Evolutionary conservation across 1,140 invertebrate genomes (phyloP).

Genomic region (Epicauta chinensis): DNA sequence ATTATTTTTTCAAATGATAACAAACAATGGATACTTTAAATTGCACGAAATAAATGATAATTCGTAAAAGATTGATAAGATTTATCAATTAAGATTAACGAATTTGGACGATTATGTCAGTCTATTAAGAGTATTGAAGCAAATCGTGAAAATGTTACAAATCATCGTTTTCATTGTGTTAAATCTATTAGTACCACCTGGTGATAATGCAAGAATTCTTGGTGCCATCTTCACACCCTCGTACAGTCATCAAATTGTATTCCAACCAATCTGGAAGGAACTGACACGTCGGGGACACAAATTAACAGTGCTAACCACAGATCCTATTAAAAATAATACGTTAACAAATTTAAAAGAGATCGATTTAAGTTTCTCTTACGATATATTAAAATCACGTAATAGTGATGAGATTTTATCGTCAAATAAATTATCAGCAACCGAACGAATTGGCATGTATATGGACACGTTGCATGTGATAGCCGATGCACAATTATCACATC

Average conservation of each 20-base stretch:
- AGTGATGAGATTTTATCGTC: conserved; percentile 23
- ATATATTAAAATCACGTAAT: conserved; percentile 20
- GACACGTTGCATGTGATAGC: conserved; percentile 7
- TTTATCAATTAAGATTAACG: too few relatives aligned
- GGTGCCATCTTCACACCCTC: conserved; percentile 17
- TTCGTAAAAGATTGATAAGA: too few relatives aligned
- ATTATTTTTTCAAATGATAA: too few relatives aligned
- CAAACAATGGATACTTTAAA: too few relatives aligned
- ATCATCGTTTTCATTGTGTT: too few relatives aligned
- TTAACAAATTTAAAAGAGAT: conserved; percentile 30
- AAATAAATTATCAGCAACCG: background rate
- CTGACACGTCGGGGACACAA: conserved; percentile 37
- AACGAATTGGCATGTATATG: conserved; percentile 13
- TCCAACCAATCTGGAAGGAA: conserved; percentile 25
- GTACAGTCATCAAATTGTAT: conserved; percentile 25
- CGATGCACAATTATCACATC: conserved; percentile 19
- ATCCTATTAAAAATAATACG: conserved; percentile 21
- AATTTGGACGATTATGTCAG: too few relatives aligned
- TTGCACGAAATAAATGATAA: too few relatives aligned
- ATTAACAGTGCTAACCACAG: conserved; percentile 36
- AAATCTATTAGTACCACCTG: too few relatives aligned
- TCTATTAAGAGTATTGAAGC: too few relatives aligned
- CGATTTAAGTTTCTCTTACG: conserved; percentile 25
- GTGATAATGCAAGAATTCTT: conserved; percentile 21
- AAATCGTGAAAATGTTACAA: too few relatives aligned